Base-by-base conservation (phyloP, 1,140 invertebrate genomes). In the Drosophila grimshawi region DNA sequence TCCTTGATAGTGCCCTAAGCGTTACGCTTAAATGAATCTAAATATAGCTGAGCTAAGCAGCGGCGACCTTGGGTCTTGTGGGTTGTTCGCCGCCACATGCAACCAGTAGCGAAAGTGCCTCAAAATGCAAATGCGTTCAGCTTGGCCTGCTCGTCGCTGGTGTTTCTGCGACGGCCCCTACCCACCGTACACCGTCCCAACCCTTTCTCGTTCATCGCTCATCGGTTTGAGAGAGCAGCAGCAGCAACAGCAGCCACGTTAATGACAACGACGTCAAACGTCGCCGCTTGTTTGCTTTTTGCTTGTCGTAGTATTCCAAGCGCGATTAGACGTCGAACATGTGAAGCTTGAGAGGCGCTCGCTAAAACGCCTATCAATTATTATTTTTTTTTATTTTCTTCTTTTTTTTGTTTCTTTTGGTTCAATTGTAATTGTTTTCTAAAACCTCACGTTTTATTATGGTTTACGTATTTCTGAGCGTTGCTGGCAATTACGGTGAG, bases 291-390 rank as follows among this genome's bases (percentile, higher is more conserved):
- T 52, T 61, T 71, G 55, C 37, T 43, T 69, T 37, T 51, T 53
- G 53, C 37, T 57, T 52, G 8, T 8, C 68, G 69, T 89, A 92
- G 90, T 92, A 83, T 82, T 89, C 85, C 81, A 92, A 92, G 79
- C 90, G 88, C 91, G 90, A 92, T 92, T 92, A 91, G 70, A 91
- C 90, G 90, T 77, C 88, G 70, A 92, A 91, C 90, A 92, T 92
- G 90, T 92, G 83, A 92, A 91, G 76, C 90, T 81, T 74, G 72
- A 75, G 60, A 68, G 75, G 66, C 65, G 56, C 35, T 60, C 60
- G 53, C 41, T 29, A 51, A 60, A 70, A 52, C 78, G 68, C 64
- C 64, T 67, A 67, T 39, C 61, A 71, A 76, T 63, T 66, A 78
- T 89, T 75, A 19, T 43, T 67, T 75, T 64, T 51, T 62, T 75